phyloP scores from a whole-genome alignment of 2,797 vertebrate genomes.

The Phrynocephalus vlangalii region DNA sequence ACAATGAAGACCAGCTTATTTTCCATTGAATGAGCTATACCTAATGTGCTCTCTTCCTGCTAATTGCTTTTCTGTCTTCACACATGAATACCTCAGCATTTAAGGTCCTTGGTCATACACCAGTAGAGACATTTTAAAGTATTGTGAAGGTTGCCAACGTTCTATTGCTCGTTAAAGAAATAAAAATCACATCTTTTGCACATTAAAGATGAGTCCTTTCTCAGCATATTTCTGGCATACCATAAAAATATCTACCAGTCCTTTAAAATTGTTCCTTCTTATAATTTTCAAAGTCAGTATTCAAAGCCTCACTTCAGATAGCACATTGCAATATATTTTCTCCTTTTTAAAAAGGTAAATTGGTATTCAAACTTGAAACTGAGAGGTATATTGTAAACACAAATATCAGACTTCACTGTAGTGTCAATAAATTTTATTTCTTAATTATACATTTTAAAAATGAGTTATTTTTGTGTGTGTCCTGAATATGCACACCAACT shows the following conservation, averaged over 20 bases:
- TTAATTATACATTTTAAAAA: not conserved
- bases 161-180: slow-evolving; percentile 10
- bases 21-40: slow-evolving; percentile 16
- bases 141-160: slow-evolving; percentile 1
- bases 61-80: slow-evolving; percentile 42
- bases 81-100: not conserved
- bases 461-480: too few relatives aligned
- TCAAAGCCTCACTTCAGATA: not conserved
- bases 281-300: not conserved
- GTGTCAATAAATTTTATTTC: not conserved
- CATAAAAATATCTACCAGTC: not conserved
- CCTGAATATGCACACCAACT: not conserved
- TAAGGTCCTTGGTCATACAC: slow-evolving; percentile 11
- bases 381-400: not conserved
- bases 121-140: not conserved
- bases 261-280: not conserved
- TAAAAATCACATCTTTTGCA: not conserved
- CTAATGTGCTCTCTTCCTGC: not conserved
- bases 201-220: not conserved
- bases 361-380: not conserved
- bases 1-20: slow-evolving; percentile 23
- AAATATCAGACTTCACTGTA: not conserved
- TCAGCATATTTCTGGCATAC: not conserved
- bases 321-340: not conserved
- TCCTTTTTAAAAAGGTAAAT: not conserved